Base-by-base conservation (phyloP, 1,140 invertebrate genomes). In the Muscidifurax raptorellus region DNA sequence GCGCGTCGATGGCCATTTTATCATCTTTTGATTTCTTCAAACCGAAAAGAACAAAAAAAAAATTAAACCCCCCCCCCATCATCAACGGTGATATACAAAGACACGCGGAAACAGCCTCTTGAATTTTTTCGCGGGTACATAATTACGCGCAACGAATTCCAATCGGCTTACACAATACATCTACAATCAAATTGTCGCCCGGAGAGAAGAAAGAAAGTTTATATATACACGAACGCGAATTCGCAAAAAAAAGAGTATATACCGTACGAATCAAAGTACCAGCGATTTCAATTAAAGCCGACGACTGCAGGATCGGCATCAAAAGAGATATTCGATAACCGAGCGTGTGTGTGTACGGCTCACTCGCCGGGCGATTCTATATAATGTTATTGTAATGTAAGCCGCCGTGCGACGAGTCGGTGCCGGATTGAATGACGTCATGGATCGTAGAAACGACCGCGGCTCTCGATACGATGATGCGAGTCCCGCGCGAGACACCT, bases 331-430 rank as follows among this genome's bases (percentile, higher is more conserved):
- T 59, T 59, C 52, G 52, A 59, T 59, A 59, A 59, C 44, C 44
- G 44, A 47, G 44, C 15, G 44, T 13, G 44, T 40, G 36, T 40
- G 36, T 9, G 36, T 40, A 40, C 36, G 3, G 36, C 44, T 15
- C 52, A 22, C 18, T 59, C 15, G 13, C 66, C 66, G 6, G 66
- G 9, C 28, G 67, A 80, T 80, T 71, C 18, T 80, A 71, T 82
- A 40, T 59, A 36, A 82, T 64, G 80, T 82, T 82, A 82, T 82
- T 82, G 71, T 75, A 82, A 82, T 36, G 72, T 75, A 82, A 82
- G 80, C 66, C 67, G 80, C 32, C 27, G 52, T n/a, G n/a, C 15
- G 22, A 52, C 80, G n/a, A 75, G 80, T 74, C 32, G 80, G 52
- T 75, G 27, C 71, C 52, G 30, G 80, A 75, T 44, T 28, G 80